A percentile compares a stretch with the other conserved stretches of the same genome.
Conservation (phyloP, 2,888 invertebrate species). For the Glomeris marginata region DNA sequence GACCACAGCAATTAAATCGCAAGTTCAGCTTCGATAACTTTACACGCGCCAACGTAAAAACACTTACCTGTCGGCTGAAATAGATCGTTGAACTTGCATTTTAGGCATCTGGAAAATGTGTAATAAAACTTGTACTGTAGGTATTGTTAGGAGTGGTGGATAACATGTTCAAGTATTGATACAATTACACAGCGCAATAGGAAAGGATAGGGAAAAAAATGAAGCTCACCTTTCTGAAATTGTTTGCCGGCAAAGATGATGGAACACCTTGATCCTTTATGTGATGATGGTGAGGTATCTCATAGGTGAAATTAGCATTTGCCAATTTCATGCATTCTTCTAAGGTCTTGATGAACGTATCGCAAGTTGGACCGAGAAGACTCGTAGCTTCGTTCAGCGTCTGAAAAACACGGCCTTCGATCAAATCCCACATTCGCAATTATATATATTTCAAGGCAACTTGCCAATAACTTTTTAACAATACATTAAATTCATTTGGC, state of each 20-base stretch:
- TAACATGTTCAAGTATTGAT: too few relatives aligned
- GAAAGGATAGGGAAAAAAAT: too few relatives aligned
- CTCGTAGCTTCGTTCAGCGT: conserved; percentile 56
- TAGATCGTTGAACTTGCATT: conserved; percentile 2
- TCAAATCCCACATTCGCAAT: too few relatives aligned
- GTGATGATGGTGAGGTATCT: conserved; percentile 25
- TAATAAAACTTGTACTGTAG: too few relatives aligned
- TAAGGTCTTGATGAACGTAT: conserved; percentile 63
- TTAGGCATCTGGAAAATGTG: too few relatives aligned
- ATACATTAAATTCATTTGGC: too few relatives aligned
- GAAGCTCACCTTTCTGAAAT: conserved; percentile 8
- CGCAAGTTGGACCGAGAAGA: conserved; percentile 60
- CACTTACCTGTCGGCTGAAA: conserved; percentile 8
- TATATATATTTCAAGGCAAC: too few relatives aligned
- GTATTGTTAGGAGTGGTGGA: too few relatives aligned
- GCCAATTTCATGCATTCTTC: conserved; percentile 55
- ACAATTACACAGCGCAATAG: too few relatives aligned
- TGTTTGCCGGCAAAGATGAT: conserved; percentile 4
- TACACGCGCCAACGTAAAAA: too few relatives aligned
- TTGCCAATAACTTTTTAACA: too few relatives aligned
- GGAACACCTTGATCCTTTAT: conserved; percentile 24
- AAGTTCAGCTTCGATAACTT: too few relatives aligned
- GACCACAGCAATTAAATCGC: background rate
- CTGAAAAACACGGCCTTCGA: conserved; percentile 28
- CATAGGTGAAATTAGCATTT: conserved; percentile 25